These are phyloP conservation scores for Trachurus trachurus DNA, from an alignment of 2,797 vertebrate genomes.

Conservation along the genomic window DNA sequence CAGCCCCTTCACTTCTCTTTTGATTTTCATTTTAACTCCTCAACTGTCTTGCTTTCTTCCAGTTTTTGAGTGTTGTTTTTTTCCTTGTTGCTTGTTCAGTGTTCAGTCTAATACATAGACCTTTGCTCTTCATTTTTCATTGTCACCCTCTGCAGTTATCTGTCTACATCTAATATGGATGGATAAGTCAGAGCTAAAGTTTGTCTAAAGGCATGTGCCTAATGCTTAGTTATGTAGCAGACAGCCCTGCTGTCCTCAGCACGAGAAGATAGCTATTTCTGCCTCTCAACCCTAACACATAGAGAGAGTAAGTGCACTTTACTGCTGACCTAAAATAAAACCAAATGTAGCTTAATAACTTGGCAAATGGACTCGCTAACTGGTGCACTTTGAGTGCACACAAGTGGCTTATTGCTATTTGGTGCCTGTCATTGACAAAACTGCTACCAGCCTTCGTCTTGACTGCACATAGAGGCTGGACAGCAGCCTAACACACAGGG, in stretches of 20 bases:
- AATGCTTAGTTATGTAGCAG: slow-evolving; percentile 63
- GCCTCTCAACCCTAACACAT: slow-evolving; percentile 75
- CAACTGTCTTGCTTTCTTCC: background rate
- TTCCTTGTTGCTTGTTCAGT: slow-evolving; percentile 3
- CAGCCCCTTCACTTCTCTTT: background rate
- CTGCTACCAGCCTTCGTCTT: slow-evolving; percentile 60
- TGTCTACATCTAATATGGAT: slow-evolving; percentile 33
- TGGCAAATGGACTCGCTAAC: slow-evolving; percentile 82
- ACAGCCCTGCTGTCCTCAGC: slow-evolving; percentile 67
- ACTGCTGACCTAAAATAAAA: slow-evolving; percentile 84
- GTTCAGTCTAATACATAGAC: background rate
- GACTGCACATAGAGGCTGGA: slow-evolving; percentile 72
- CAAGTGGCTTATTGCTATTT: slow-evolving; percentile 78
- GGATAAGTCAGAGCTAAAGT: slow-evolving; percentile 42
- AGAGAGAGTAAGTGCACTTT: slow-evolving; percentile 79
- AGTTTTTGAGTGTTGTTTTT: slow-evolving; percentile 12
- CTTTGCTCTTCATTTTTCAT: slow-evolving; percentile 11
- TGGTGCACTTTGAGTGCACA: slow-evolving; percentile 79
- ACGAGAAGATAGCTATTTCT: slow-evolving; percentile 71
- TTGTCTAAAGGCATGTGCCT: slow-evolving; percentile 48
- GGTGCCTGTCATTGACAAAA: slow-evolving; percentile 80
- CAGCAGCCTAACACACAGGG: slow-evolving; percentile 67
- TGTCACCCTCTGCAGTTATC: slow-evolving; percentile 19
- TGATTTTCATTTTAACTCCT: slow-evolving; percentile 35
- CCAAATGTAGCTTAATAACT: slow-evolving; percentile 84